Evolutionary conservation across 2,113 vertebrate genomes (phyloP), one percentile per base, ranked within the genome.

Genomic region (Zosterops borbonicus): DNA sequence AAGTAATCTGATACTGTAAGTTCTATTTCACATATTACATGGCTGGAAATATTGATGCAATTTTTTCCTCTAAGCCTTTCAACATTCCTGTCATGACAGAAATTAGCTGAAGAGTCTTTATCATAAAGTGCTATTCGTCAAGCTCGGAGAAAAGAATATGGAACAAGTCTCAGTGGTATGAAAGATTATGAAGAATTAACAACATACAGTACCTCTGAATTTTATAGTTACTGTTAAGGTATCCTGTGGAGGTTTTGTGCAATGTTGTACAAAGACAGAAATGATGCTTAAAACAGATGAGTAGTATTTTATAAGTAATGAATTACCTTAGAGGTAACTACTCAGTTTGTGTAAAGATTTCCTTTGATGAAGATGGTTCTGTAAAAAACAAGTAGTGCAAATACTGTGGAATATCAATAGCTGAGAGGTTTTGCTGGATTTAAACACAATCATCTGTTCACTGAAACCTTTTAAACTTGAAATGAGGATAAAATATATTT

Each of bases 1-100:
- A 69, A 74, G 27, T 39, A 47, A 49, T 25, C 9, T 53, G 37
- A 53, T 68, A 80, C 2, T 0, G 0, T 59, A 83, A 70, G 4
- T 59, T 78, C 18, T 63, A 41, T 46, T 74, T 90, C 55, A 81
- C 6, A 29, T 35, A 33, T 6, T 44, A 44, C 35, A 83, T 71
- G 10, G 5, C 31, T 56, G 25, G 10, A 87, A 84, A 35, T 65
- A 25, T 35, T 3, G 31, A 37, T 63, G 33, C 0, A 22, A 1
- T 33, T 55, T 31, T 75, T 49, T n/a, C 14, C 10, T 68, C 19
- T 42, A 20, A 68, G 12, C 3, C 15, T 82, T 87, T 79, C 9
- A 33, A 6, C 14, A 29, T 63, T 85, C 14, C 12, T 63, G 16
- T 39, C 28, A 50, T 39, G 33, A 41, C 19, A 81, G 33, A 82